Percentiles rank a stretch among this genome's conserved stretches.
phyloP scores from a whole-genome alignment of 2,113 vertebrate species.

The Rhombomys opimus region DNA sequence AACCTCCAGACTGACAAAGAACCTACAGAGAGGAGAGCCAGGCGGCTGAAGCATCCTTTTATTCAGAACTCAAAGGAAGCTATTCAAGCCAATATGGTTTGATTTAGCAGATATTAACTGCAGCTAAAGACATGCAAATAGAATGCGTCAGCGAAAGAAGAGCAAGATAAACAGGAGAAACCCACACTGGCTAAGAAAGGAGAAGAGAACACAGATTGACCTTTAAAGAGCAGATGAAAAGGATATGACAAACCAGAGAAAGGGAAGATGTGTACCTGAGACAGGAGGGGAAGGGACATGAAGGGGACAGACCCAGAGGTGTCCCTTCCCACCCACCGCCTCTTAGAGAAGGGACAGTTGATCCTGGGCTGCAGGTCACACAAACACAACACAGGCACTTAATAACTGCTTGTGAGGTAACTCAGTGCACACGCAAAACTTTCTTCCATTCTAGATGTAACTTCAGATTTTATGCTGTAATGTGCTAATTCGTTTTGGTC shows the following conservation, averaged over 20 bases:
- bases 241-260: constrained; percentile 52
- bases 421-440: not conserved
- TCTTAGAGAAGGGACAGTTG: not conserved
- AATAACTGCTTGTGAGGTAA: not conserved
- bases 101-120: constrained; percentile 80
- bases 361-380: not conserved
- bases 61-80: constrained; percentile 74
- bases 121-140: constrained; percentile 74
- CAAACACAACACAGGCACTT: not conserved
- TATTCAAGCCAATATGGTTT: constrained; percentile 74
- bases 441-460: constrained; percentile 3
- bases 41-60: constrained; percentile 74
- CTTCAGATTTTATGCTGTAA: not conserved
- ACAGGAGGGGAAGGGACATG: not conserved
- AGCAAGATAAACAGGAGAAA: constrained; percentile 74
- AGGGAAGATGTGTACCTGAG: constrained; percentile 45
- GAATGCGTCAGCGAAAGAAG: constrained; percentile 74
- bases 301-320: not conserved
- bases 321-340: not conserved
- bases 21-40: constrained; percentile 31
- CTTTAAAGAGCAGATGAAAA: constrained; percentile 78
- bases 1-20: constrained; percentile 74
- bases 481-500: not conserved
- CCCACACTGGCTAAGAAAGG: constrained; percentile 50
- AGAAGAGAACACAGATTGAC: constrained; percentile 71